Conservation (phyloP, 2,888 invertebrate genomes). For the Drosophila antonietae region DNA sequence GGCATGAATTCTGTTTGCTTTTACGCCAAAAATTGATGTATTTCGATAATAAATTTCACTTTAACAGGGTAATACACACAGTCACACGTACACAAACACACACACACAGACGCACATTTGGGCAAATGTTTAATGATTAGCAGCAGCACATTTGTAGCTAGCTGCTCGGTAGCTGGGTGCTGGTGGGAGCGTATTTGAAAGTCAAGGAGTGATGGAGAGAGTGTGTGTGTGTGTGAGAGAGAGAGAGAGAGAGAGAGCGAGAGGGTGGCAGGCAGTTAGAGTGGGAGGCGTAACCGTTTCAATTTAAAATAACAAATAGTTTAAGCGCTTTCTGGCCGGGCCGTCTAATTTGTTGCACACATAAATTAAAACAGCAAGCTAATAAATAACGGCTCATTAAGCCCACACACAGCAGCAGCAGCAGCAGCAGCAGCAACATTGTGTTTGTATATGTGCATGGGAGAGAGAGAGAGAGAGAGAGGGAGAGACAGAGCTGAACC, state of each 20-base stretch:
- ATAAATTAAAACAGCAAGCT: constrained; percentile 73
- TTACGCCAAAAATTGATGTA: constrained; percentile 30
- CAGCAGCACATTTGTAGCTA: constrained; percentile 47
- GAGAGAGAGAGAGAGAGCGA: background rate
- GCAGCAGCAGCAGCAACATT: constrained; percentile 11
- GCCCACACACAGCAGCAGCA: constrained; percentile 37
- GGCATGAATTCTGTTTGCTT: background rate
- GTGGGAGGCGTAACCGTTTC: constrained; percentile 37
- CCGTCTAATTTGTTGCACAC: constrained; percentile 74
- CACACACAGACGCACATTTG: background rate
- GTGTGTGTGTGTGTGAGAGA: too few species aligned
- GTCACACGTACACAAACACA: background rate
- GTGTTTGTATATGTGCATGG: background rate
- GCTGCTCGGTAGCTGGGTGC: background rate
- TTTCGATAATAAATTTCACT: constrained; percentile 53
- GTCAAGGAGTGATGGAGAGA: background rate
- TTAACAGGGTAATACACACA: constrained; percentile 14
- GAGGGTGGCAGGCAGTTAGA: background rate
- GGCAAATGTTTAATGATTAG: constrained; percentile 58
- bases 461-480: background rate
- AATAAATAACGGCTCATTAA: constrained; percentile 79
- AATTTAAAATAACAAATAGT: constrained; percentile 69
- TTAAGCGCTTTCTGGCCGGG: constrained; percentile 57
- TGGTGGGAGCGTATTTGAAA: too few species aligned
- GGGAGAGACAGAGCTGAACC: background rate